These are phyloP conservation scores for Grapholita molesta DNA, from an alignment of 1,140 invertebrate genomes.

Conservation along the genomic window DNA sequence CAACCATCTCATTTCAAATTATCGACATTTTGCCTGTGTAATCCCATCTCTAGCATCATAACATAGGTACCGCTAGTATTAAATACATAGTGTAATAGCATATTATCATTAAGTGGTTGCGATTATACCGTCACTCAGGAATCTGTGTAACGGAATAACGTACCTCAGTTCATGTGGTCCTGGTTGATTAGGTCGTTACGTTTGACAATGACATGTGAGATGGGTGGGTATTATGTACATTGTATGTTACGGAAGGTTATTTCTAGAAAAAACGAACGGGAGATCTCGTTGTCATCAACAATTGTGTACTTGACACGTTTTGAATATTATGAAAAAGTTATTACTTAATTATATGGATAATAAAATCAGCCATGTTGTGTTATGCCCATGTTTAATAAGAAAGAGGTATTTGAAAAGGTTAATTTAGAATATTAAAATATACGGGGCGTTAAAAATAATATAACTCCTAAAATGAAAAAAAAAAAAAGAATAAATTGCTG, in stretches of 20 bases:
- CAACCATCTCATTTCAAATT: constrained; percentile 7
- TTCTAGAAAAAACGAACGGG: not conserved
- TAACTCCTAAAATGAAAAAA: no score
- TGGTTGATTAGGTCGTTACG: constrained; percentile 45
- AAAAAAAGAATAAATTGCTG: no score
- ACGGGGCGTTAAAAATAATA: no score
- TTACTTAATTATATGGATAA: no score
- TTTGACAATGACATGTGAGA: constrained; percentile 35
- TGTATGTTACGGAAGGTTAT: not conserved
- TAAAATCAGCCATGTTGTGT: no score
- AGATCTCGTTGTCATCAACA: no score
- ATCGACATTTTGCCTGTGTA: constrained; percentile 45
- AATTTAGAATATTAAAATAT: no score
- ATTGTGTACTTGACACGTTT: no score
- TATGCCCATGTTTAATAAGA: no score
- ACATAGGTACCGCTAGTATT: constrained; percentile 67
- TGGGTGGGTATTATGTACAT: not conserved
- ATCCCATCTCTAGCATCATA: constrained; percentile 57
- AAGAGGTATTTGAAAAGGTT: no score
- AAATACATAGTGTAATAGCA: constrained; percentile 37
- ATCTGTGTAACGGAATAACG: constrained; percentile 17
- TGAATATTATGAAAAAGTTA: no score
- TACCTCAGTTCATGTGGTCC: constrained; percentile 14
- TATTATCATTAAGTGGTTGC: constrained; percentile 48
- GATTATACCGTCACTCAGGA: constrained; percentile 36